Base-by-base conservation (phyloP, 2,888 invertebrate genomes). In the Choristoneura rosaceana region DNA sequence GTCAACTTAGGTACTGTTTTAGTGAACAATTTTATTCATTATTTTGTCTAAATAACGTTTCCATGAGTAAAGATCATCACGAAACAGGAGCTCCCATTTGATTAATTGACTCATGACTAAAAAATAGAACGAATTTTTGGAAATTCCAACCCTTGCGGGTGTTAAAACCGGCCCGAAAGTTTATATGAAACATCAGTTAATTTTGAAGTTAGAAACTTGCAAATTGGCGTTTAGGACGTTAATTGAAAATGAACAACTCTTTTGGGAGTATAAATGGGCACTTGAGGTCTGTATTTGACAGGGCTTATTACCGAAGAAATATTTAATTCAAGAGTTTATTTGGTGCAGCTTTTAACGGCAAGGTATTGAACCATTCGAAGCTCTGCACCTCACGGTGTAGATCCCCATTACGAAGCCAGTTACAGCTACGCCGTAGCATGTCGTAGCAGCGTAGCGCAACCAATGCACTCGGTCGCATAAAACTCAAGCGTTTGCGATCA, bases 401-500 rank as follows among this genome's bases (percentile, higher is more conserved):
- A 9, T 0, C 12, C 55, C 55, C 25, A 12, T 25, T 55, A 55
- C 55, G 17, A 10, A 52, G 15, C 50, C 2, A 15, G 25, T 10
- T 4, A 25, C 10, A 3, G 55, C 25, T 55, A 55, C 55, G 55
- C 55, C 55, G 55, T 55, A 55, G 55, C 55, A 55, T 55, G 2
- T 52, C 55, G 55, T 55, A 55, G 55, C 55, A 25, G 55, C n/a
- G 55, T 55, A 55, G 55, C 55, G 12, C 55, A 4, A 10, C 55
- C 25, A 25, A 10, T 55, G 55, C 55, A 17, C 9, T n/a, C 47
- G 12, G 47, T 47, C 52, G 12, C 52, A 12, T 25, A 25, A 55
- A 55, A 55, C 55, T 55, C 55, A 4, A 55, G 25, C 15, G 33
- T 47, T 62, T 52, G 14, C 17, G 69, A 69, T 62, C 15, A 25